Evolutionary conservation across 2,797 vertebrate species (phyloP), one percentile per base, ranked within the genome.

Genomic region (Heliangelus exortis): DNA sequence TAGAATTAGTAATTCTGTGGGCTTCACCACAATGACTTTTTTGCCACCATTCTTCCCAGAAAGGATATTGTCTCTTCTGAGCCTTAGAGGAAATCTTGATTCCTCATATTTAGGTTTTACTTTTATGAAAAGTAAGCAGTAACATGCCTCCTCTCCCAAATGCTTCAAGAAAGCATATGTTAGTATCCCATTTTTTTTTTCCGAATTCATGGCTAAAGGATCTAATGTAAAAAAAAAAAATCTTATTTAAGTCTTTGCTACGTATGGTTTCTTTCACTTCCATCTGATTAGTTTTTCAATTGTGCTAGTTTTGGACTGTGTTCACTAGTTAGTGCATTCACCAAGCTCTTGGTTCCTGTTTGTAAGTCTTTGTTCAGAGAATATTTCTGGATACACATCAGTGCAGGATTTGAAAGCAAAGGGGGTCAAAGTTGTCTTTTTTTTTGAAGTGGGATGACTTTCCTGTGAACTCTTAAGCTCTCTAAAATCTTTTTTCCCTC

Each of bases 401-500:
- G 41, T 65, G n/a, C 29, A 2, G 28, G 36, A 47, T 0, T 89
- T 41, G 63, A 51, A 92, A 66, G 69, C 75, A 33, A 43, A 45
- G 6, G 28, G 15, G 31, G 13, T 15, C 72, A 9, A 84, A 83
- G 18, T 39, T 61, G 23, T 20, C 33, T 19, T 83, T 84, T 41
- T 36, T 39, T 54, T 41, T 91, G 33, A 68, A 62, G 15, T 55
- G 26, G n/a, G 28, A 45, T 78, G 14, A 26, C 29, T 89, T 87
- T 48, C 31, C 48, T 85, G 26, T 87, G 33, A 43, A 51, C 11
- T 76, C 29, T 48, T 36, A 39, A 54, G 20, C 9, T 58, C 63
- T 34, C 2, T 47, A 74, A 41, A 80, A 93, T 15, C 28, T 17
- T 51, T 71, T 59, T 14, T 6, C 0, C 1, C 1, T 2, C 2